Base-by-base conservation (phyloP, 2,113 vertebrate species). In the Petrocephalus zakoni region DNA sequence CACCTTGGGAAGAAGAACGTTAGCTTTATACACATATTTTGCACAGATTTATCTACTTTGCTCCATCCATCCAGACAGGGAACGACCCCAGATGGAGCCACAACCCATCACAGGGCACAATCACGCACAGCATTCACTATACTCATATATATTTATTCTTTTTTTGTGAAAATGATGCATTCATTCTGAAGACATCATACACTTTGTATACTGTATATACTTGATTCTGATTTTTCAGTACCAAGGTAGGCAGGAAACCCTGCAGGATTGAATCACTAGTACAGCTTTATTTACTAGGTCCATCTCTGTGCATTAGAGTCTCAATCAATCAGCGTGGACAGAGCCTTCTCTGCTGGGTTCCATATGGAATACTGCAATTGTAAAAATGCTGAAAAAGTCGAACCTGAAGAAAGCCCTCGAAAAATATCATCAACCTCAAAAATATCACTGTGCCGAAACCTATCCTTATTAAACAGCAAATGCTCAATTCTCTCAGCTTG, bases 251-350 rank as follows among this genome's bases (percentile, higher is more conserved):
- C 72, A 78, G 37, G 72, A 78, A 78, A 8, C 9, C 61, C 10
- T 42, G 34, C 29, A 42, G 34, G 34, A 78, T 42, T 78, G 34
- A 42, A 5, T 78, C 34, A 7, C 72, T 78, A 19, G 72, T 78
- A 17, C 29, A 21, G 6, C 72, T 29, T 42, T 78, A 78, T 78
- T 78, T 78, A 88, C 90, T 83, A 89, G 72, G 90, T 88, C 68
- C 90, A 78, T 90, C 89, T 53, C 53, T 42, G 42, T 89, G 89
- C 86, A 86, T 93, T 92, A 87, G 90, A 88, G 89, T 92, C 89
- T 92, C 91, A 91, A 94, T 95, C 94, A 93, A 89, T 94, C 93
- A 92, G 88, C 1, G 56, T 78, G 46, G 37, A 47, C 81, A 8
- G 46, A 84, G 19, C 10, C 81, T 3, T 22, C 81, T 84, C 37